Evolutionary conservation across 2,888 invertebrate genomes (phyloP).

Genomic region (Oxycera nigricornis): DNA sequence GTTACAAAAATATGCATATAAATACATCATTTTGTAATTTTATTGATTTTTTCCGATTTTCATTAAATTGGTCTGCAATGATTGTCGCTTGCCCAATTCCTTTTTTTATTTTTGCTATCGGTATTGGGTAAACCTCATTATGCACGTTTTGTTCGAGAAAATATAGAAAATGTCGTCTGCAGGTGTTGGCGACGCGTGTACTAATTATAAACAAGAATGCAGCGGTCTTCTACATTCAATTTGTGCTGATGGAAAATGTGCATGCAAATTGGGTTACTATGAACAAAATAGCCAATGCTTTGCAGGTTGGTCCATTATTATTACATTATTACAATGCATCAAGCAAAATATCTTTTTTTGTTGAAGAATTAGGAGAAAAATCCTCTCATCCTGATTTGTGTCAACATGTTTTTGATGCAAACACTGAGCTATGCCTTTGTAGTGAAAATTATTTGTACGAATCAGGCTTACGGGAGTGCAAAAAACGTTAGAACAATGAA

Average conservation of each 20-base stretch:
- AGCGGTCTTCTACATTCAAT: constrained; percentile 56
- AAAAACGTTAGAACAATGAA: constrained; percentile 54
- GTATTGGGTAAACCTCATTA: no score
- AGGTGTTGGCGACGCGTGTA: constrained; percentile 44
- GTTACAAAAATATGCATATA: no score
- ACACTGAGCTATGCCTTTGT: constrained; percentile 58
- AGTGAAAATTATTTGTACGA: constrained; percentile 58
- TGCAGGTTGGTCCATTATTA: constrained; percentile 53
- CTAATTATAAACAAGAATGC: constrained; percentile 51
- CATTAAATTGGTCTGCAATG: no score
- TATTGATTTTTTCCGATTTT: no score
- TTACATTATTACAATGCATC: background rate
- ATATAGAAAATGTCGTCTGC: no score
- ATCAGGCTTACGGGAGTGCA: constrained; percentile 56
- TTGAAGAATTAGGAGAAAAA: constrained; percentile 61
- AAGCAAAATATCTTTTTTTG: background rate
- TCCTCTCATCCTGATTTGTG: constrained; percentile 58
- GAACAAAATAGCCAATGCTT: constrained; percentile 55
- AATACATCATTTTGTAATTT: no score
- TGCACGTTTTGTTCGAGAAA: no score
- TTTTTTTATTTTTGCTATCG: no score
- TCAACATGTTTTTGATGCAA: constrained; percentile 55
- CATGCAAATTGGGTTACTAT: constrained; percentile 58
- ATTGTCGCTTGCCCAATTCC: no score
- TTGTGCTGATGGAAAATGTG: constrained; percentile 56